These are phyloP conservation scores for Drosophila acutilabella DNA, from an alignment of 2,888 invertebrate species.

Conservation along the genomic window DNA sequence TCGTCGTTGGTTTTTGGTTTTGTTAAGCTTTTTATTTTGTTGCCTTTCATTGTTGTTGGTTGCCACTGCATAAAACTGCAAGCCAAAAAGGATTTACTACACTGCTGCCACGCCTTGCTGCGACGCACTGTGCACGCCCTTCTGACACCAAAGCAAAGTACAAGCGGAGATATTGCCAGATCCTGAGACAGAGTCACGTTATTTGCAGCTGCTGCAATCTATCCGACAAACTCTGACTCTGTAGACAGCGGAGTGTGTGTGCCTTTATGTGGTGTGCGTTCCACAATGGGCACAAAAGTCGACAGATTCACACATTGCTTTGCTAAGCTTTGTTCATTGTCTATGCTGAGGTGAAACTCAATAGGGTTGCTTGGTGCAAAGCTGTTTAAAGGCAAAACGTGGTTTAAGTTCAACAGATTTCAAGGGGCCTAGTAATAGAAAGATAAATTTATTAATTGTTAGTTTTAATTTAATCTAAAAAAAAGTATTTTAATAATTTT, in stretches of 20 bases:
- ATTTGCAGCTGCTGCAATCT: conserved; percentile 82
- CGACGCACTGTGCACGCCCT: neutral
- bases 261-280: neutral
- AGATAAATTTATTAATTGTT: too few relatives aligned
- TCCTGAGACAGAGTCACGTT: conserved; percentile 77
- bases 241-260: conserved; percentile 31
- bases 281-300: neutral
- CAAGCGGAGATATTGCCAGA: conserved; percentile 46
- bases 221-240: conserved; percentile 61
- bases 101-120: conserved; percentile 60
- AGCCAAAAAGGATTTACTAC: conserved; percentile 72
- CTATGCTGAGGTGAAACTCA: too few relatives aligned
- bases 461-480: too few relatives aligned
- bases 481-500: too few relatives aligned
- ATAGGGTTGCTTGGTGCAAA: too few relatives aligned
- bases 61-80: conserved; percentile 69
- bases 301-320: too few relatives aligned
- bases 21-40: conserved; percentile 15
- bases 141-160: conserved; percentile 14
- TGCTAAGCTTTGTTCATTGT: too few relatives aligned
- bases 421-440: too few relatives aligned
- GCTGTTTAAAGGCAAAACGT: too few relatives aligned
- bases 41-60: conserved; percentile 3
- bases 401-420: too few relatives aligned
- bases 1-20: conserved; percentile 13